phyloP scores from a whole-genome alignment of 2,888 invertebrate species.

The Syrphus vitripennis region DNA sequence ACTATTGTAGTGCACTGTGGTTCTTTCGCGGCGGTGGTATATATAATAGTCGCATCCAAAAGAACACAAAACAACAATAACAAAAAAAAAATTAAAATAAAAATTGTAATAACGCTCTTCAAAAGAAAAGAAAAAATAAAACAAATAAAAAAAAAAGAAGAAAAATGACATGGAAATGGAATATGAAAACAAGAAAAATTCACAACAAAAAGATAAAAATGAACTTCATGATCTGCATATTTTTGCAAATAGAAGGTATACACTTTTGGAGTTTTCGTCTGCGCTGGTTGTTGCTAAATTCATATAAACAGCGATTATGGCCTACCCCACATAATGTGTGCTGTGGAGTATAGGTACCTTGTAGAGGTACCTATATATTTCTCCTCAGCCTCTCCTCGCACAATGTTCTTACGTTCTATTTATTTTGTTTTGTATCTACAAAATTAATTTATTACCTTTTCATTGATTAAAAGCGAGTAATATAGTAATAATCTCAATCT shows the following conservation, averaged over 20 bases:
- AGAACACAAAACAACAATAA: not conserved
- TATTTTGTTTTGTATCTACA: conserved; percentile 25
- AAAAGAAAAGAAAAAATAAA: not conserved
- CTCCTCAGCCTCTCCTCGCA: not conserved
- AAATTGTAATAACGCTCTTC: conserved; percentile 2
- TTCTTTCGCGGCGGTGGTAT: not conserved
- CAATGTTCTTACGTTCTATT: not conserved
- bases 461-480: conserved; percentile 65
- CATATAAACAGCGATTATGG: not conserved
- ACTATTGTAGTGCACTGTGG: not conserved
- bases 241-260: conserved; percentile 22
- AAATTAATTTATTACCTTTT: conserved; percentile 65
- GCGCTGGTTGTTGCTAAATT: not conserved
- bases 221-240: conserved; percentile 55
- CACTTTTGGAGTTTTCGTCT: not conserved
- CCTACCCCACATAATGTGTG: not conserved
- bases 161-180: conserved; percentile 40
- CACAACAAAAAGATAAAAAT: not conserved
- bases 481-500: conserved; percentile 65
- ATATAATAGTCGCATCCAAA: not conserved
- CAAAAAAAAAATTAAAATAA: not conserved
- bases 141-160: conserved; percentile 10
- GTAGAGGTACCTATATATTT: not conserved
- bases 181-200: conserved; percentile 38
- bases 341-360: not conserved